Conservation (phyloP, 23 tunicate genomes). For the Diplosoma virens region DNA sequence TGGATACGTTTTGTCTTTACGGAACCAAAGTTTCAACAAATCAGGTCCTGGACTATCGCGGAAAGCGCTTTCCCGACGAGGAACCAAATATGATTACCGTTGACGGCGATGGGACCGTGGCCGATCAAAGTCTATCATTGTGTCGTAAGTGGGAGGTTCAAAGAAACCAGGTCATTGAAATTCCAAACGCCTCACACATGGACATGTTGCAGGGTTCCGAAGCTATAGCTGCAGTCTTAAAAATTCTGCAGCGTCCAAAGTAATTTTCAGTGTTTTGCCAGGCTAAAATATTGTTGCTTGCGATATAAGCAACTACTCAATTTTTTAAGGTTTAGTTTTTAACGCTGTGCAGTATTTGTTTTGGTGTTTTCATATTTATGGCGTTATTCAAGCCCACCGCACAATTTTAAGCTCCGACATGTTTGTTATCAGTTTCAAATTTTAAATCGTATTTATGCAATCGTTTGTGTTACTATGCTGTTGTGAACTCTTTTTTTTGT, state of each 20-base stretch:
- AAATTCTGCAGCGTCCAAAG: constrained; percentile 34
- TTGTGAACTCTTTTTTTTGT: too few relatives aligned
- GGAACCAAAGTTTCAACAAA: constrained; percentile 33
- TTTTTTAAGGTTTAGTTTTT: too few relatives aligned
- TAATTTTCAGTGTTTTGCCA: too few relatives aligned
- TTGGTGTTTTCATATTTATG: too few relatives aligned
- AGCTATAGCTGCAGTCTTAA: constrained; percentile 27
- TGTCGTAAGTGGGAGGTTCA: constrained; percentile 46
- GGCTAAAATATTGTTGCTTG: too few relatives aligned
- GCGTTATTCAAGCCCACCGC: too few relatives aligned
- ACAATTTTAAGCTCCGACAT: too few relatives aligned
- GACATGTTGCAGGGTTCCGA: constrained; percentile 5
- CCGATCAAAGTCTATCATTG: constrained; percentile 31
- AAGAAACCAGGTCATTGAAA: neutral
- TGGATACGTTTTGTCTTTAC: constrained; percentile 51
- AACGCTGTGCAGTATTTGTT: too few relatives aligned
- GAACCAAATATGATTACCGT: constrained; percentile 17
- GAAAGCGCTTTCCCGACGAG: constrained; percentile 51
- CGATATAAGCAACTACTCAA: too few relatives aligned
- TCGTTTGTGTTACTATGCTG: too few relatives aligned
- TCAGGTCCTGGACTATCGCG: constrained; percentile 22
- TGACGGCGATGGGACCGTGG: constrained; percentile 50
- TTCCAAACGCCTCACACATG: constrained; percentile 32
- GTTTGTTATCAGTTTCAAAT: too few relatives aligned
- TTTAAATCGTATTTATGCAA: too few relatives aligned